A percentile compares a stretch with the other conserved stretches of the same genome.
Conservation (phyloP, 2,888 invertebrate genomes). For the Sphaerophoria taeniata region DNA sequence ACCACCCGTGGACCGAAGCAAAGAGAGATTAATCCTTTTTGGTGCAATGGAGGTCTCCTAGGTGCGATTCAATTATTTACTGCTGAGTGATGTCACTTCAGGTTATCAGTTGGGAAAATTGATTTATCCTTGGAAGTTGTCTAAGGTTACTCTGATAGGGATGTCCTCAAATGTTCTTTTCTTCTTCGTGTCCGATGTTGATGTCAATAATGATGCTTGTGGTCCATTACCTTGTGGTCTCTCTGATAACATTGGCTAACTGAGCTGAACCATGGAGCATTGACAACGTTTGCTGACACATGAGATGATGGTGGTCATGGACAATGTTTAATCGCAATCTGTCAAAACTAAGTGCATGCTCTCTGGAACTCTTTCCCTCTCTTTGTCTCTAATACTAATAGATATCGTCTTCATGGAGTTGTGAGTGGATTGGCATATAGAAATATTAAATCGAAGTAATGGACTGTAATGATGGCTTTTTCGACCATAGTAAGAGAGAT, state of each 20-base stretch:
- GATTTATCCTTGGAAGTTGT: constrained; percentile 70
- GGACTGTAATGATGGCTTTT: constrained; percentile 66
- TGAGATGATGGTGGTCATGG: constrained; percentile 50
- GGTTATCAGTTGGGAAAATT: constrained; percentile 72
- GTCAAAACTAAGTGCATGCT: constrained; percentile 71
- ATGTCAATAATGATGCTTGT: constrained; percentile 29
- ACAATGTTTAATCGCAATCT: constrained; percentile 60
- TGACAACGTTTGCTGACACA: constrained; percentile 46
- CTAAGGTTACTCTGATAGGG: constrained; percentile 67
- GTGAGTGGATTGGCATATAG: neutral
- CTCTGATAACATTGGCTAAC: neutral
- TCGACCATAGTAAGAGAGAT: constrained; percentile 46
- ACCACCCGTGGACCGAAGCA: neutral
- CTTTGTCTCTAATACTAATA: constrained; percentile 42
- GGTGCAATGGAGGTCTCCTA: constrained; percentile 33
- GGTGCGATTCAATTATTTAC: constrained; percentile 74
- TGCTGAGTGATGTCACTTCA: constrained; percentile 68
- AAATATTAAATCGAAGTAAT: constrained; percentile 60
- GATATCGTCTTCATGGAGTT: neutral
- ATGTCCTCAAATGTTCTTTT: constrained; percentile 54
- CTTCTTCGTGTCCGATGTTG: constrained; percentile 29
- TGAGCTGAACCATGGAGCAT: constrained; percentile 31
- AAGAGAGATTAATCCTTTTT: constrained; percentile 57
- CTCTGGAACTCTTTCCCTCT: constrained; percentile 6
- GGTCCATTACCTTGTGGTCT: constrained; percentile 28